Conservation (phyloP, 2,797 vertebrate genomes). For the Enteromius argenteus region DNA sequence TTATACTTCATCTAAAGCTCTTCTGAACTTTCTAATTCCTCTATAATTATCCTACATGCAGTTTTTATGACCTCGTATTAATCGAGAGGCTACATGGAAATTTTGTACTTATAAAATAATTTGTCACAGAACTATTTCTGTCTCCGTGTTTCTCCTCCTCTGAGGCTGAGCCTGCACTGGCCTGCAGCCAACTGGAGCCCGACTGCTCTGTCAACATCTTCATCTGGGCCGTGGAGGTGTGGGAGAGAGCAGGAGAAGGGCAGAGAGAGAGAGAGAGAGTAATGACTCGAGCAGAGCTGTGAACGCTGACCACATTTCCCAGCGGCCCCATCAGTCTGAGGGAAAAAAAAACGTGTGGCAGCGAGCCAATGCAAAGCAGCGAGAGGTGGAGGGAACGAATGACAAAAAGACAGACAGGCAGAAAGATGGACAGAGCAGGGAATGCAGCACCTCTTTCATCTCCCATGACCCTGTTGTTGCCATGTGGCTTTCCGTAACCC, state of each 20-base stretch:
- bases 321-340: conserved; percentile 61
- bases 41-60: not conserved
- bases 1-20: conserved; percentile 3
- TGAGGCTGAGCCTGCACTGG: conserved; percentile 64
- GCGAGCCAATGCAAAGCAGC: conserved; percentile 51
- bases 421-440: conserved; percentile 1
- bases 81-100: conserved; percentile 12
- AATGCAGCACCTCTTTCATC: conserved; percentile 13
- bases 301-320: conserved; percentile 71
- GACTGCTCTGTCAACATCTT: conserved; percentile 71
- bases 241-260: conserved; percentile 40
- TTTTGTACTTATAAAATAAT: conserved; percentile 29
- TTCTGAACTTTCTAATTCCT: conserved; percentile 13
- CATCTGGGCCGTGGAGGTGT: conserved; percentile 65
- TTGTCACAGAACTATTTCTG: conserved; percentile 23
- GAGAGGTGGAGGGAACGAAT: conserved; percentile 36
- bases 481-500: not conserved
- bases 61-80: conserved; percentile 21
- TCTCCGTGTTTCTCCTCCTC: conserved; percentile 40
- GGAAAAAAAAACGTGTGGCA: conserved; percentile 34
- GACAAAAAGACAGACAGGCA: conserved; percentile 21
- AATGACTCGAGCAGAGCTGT: conserved; percentile 65
- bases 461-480: not conserved
- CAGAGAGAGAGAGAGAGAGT: conserved; percentile 53
- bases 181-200: conserved; percentile 71